phyloP scores from a whole-genome alignment of 2,113 vertebrate genomes.

The Chrysemys picta region DNA sequence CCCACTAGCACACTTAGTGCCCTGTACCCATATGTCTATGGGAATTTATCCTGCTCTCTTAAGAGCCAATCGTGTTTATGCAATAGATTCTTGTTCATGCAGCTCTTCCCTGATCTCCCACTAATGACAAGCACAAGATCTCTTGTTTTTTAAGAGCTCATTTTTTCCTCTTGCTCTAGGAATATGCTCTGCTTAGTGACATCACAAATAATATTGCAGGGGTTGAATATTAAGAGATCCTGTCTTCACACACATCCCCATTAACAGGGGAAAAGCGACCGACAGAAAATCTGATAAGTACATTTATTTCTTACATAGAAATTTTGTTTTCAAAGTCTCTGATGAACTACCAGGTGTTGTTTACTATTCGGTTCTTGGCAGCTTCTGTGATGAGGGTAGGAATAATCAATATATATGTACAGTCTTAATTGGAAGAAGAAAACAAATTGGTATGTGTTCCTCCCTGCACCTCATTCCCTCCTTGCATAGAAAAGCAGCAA shows the following conservation, averaged over 20 bases:
- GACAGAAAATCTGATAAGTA: not conserved
- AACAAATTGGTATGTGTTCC: accelerated
- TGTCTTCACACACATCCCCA: not conserved
- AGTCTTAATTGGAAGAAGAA: accelerated
- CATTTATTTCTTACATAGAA: not conserved
- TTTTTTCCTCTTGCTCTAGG: not conserved
- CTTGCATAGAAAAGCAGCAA: not conserved
- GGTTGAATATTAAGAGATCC: not conserved
- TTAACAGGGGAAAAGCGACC: not conserved
- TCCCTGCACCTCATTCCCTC: accelerated
- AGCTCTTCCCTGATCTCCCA: not conserved
- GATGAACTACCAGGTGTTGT: not conserved
- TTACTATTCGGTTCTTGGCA: not conserved
- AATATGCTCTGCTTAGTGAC: accelerated
- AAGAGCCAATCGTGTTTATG: not conserved
- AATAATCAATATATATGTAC: not conserved
- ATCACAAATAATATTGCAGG: accelerated
- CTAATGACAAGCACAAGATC: not conserved
- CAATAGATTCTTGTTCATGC: not conserved
- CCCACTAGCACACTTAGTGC: not conserved
- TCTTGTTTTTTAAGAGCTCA: not conserved
- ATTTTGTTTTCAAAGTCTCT: not conserved
- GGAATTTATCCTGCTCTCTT: not conserved
- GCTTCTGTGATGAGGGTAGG: not conserved
- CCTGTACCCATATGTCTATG: not conserved